Conservation (phyloP, 2,797 vertebrate genomes). For the Sebastes diploproa region DNA sequence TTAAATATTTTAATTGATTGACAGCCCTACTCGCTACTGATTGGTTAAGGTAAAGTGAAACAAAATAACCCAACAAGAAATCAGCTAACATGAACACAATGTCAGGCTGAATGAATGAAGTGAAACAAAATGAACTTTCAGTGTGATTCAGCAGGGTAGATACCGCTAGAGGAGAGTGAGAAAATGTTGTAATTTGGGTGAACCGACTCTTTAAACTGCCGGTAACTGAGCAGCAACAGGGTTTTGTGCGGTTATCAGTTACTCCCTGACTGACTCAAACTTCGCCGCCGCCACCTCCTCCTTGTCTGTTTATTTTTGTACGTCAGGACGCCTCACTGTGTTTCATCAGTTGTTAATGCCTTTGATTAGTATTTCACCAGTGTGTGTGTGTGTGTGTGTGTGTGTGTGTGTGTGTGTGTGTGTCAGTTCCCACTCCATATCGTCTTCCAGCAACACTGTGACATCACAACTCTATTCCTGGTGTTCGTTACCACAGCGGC, state of each 20-base stretch:
- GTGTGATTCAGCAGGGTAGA: too few species aligned
- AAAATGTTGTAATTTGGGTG: background rate
- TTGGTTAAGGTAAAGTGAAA: background rate
- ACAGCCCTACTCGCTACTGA: too few species aligned
- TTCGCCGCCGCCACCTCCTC: background rate
- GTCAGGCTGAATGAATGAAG: too few species aligned
- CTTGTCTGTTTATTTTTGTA: background rate
- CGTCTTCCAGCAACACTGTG: conserved; percentile 80
- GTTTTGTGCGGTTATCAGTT: background rate
- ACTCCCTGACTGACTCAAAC: background rate
- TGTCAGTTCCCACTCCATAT: conserved; percentile 56
- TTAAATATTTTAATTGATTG: too few species aligned
- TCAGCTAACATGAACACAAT: too few species aligned
- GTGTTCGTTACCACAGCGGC: conserved; percentile 73
- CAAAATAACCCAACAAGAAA: background rate
- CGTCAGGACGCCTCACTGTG: background rate
- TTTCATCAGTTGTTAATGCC: conserved; percentile 5
- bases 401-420: conserved; percentile 11
- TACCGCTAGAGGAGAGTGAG: rapidly evolving
- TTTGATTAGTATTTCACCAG: conserved; percentile 15
- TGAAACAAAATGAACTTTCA: too few species aligned
- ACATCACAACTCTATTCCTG: conserved; percentile 84
- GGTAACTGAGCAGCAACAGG: background rate
- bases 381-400: conserved; percentile 16
- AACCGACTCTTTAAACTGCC: background rate